phyloP scores from a whole-genome alignment of 2,888 invertebrate genomes.

The Liposcelis brunnea region DNA sequence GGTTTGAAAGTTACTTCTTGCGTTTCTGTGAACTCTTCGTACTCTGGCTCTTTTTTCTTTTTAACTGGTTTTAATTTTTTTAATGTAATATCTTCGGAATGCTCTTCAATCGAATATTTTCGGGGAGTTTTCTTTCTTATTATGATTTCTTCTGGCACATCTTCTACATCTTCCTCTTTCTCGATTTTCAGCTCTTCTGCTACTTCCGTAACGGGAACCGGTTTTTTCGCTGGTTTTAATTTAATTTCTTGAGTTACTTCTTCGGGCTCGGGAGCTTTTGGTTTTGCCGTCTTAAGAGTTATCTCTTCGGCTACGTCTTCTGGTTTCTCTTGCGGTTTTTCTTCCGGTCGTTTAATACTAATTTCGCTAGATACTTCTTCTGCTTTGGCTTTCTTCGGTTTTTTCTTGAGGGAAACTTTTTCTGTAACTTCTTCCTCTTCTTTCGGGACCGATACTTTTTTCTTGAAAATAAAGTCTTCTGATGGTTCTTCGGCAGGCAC shows the following conservation, averaged over 20 bases:
- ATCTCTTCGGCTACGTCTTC: constrained; percentile 15
- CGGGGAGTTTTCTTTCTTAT: constrained; percentile 16
- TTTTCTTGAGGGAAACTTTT: constrained; percentile 22
- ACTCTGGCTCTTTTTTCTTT: constrained; percentile 28
- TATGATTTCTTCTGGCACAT: constrained; percentile 19
- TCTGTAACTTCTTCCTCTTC: constrained; percentile 24
- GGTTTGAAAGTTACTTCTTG: constrained; percentile 28
- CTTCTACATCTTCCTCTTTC: constrained; percentile 23
- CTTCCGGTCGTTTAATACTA: constrained; percentile 3
- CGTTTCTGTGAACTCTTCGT: constrained; percentile 19
- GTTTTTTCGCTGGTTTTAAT: constrained; percentile 22
- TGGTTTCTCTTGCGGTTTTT: background rate
- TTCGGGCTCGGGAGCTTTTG: constrained; percentile 18
- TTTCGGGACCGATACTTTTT: background rate
- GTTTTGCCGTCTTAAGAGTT: constrained; percentile 17
- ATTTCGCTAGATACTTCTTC: constrained; percentile 19
- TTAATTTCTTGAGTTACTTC: constrained; percentile 19
- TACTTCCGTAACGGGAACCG: constrained; percentile 21
- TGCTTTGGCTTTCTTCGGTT: constrained; percentile 21
- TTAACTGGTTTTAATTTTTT: constrained; percentile 22
- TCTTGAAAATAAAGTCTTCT: constrained; percentile 20
- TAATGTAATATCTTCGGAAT: constrained; percentile 19
- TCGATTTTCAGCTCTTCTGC: constrained; percentile 23
- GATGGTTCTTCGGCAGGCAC: constrained; percentile 18
- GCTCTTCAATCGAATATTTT: constrained; percentile 19